phyloP scores from a whole-genome alignment of 2,888 invertebrate genomes.

The Andrena praecox region DNA sequence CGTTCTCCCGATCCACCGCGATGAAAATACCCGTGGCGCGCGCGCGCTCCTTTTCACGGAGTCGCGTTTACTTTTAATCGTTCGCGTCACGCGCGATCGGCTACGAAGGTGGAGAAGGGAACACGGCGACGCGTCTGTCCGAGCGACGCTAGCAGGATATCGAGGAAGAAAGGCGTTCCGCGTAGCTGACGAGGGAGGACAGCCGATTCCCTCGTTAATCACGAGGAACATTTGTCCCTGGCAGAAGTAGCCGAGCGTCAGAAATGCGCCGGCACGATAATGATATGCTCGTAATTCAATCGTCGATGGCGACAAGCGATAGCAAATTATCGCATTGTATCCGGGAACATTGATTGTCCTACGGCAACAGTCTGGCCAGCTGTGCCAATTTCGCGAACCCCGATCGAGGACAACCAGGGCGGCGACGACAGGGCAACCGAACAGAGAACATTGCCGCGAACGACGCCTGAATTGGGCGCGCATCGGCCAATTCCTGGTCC shows the following conservation, averaged over 20 bases:
- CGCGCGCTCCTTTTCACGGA: too few relatives aligned
- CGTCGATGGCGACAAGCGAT: slow-evolving; percentile 55
- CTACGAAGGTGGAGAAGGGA: background rate
- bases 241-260: slow-evolving; percentile 56
- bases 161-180: background rate
- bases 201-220: slow-evolving; percentile 48
- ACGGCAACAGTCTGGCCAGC: slow-evolving; percentile 53
- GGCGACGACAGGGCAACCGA: slow-evolving; percentile 4
- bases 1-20: slow-evolving; percentile 16
- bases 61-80: too few relatives aligned
- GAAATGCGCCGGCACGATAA: slow-evolving; percentile 51
- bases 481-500: slow-evolving; percentile 43
- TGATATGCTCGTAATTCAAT: slow-evolving; percentile 67
- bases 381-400: slow-evolving; percentile 58
- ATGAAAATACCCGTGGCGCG: slow-evolving; percentile 22
- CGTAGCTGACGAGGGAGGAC: background rate
- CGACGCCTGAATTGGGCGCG: slow-evolving; percentile 39
- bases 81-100: too few relatives aligned
- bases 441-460: slow-evolving; percentile 27
- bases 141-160: background rate
- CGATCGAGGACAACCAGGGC: slow-evolving; percentile 24
- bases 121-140: background rate
- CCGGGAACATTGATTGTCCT: slow-evolving; percentile 60
- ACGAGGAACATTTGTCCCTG: slow-evolving; percentile 43
- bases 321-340: slow-evolving; percentile 67